Conservation (phyloP, 2,888 invertebrate species). For the Junonia oenone region DNA sequence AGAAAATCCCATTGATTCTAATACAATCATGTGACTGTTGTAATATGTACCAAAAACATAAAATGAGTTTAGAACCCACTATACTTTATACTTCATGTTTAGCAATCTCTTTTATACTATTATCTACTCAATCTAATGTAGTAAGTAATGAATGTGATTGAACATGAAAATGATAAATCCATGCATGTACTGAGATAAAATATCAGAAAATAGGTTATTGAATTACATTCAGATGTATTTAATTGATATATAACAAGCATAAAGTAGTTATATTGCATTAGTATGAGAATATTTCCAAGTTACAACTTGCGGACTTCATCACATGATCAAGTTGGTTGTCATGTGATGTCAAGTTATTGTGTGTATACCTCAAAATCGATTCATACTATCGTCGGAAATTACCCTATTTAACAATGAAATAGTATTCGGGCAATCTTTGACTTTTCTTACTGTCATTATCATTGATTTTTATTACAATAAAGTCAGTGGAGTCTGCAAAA, state of each 20-base stretch:
- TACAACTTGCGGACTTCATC: constrained; percentile 47
- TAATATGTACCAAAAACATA: background rate
- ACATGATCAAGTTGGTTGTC: constrained; percentile 54
- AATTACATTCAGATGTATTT: background rate
- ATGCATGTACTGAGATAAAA: background rate
- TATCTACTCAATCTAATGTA: background rate
- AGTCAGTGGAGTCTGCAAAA: background rate
- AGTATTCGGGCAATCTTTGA: background rate
- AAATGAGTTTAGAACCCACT: background rate
- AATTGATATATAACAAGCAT: background rate
- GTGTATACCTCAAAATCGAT: background rate
- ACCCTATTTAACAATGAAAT: background rate
- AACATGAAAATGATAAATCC: background rate
- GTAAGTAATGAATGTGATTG: background rate
- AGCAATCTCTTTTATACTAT: background rate
- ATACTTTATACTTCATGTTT: background rate
- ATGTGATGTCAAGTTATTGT: constrained; percentile 45
- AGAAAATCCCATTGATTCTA: background rate
- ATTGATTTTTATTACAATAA: background rate
- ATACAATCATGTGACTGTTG: background rate
- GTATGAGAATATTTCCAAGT: constrained; percentile 5
- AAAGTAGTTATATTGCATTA: background rate
- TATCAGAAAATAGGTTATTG: background rate
- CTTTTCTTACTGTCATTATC: background rate
- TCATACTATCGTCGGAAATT: background rate